Evolutionary conservation across 1,140 invertebrate species (phyloP).

Genomic region (Contarinia nasturtii): DNA sequence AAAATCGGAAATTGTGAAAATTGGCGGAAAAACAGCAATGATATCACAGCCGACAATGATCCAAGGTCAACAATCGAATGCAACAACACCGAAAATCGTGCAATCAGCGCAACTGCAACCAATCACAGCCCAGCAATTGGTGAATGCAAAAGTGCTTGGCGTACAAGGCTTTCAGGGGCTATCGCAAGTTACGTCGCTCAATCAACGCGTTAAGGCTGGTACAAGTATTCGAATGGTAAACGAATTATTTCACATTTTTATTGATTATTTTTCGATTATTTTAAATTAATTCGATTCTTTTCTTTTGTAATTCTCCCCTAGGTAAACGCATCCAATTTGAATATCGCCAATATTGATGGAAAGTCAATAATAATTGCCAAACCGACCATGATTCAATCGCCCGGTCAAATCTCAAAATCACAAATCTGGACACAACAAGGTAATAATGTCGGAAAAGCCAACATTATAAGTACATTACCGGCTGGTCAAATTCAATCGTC

Average conservation of each 20-base stretch:
- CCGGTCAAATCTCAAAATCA: not conserved
- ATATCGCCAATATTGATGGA: constrained; percentile 34
- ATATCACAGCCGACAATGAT: not conserved
- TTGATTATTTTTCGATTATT: no score
- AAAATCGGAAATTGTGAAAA: not conserved
- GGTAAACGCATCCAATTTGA: constrained; percentile 28
- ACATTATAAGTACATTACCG: no score
- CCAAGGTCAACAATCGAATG: constrained; percentile 15
- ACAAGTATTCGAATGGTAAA: constrained; percentile 30
- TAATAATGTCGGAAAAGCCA: no score
- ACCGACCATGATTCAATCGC: constrained; percentile 13
- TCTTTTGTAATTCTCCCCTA: no score
- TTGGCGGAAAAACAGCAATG: constrained; percentile 3
- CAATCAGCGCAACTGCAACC: constrained; percentile 2
- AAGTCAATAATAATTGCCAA: constrained; percentile 42
- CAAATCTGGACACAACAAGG: not conserved
- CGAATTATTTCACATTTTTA: no score
- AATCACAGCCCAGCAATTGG: constrained; percentile 17
- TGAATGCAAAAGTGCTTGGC: constrained; percentile 23
- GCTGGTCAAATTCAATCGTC: constrained; percentile 8
- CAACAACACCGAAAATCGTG: not conserved
- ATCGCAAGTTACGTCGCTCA: not conserved
- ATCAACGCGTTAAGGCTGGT: constrained; percentile 2
- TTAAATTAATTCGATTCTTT: no score
- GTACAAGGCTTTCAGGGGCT: not conserved